These are phyloP conservation scores for Caenorhabditis afra DNA, from an alignment of 2,888 invertebrate species.

Conservation along the genomic window DNA sequence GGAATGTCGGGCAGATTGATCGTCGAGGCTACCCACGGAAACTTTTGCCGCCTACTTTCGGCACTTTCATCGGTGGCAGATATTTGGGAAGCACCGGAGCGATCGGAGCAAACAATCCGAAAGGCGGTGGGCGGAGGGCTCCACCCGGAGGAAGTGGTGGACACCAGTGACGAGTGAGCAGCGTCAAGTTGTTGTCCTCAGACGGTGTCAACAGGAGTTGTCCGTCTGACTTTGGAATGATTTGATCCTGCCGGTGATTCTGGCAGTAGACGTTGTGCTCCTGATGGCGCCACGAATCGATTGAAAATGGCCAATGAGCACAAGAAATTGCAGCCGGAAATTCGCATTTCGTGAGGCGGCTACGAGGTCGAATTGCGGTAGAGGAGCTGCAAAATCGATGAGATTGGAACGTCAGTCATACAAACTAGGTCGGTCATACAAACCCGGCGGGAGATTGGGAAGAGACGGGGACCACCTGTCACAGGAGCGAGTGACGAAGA, in stretches of 20 bases:
- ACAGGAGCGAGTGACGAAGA: constrained; percentile 81
- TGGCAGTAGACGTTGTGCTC: too few species aligned
- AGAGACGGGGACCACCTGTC: constrained; percentile 81
- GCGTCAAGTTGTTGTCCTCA: too few species aligned
- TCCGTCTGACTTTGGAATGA: too few species aligned
- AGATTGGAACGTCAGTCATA: constrained; percentile 83
- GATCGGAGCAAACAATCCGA: constrained; percentile 51
- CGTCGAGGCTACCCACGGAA: constrained; percentile 88
- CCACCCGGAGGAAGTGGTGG: constrained; percentile 71
- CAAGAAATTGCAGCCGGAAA: constrained; percentile 75
- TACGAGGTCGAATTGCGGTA: too few species aligned
- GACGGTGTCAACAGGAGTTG: too few species aligned
- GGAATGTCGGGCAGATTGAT: constrained; percentile 92
- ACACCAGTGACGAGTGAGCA: constrained; percentile 83
- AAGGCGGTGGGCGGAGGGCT: constrained; percentile 75
- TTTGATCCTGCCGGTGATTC: constrained; percentile 59
- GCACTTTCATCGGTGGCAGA: constrained; percentile 93
- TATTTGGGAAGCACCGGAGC: constrained; percentile 86
- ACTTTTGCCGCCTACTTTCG: constrained; percentile 92
- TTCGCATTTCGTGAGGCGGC: too few species aligned
- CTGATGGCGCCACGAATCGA: too few species aligned
- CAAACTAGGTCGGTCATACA: too few species aligned
- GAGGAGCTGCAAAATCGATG: constrained; percentile 84
- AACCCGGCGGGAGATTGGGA: constrained; percentile 84
- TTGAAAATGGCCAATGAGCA: constrained; percentile 42